These are phyloP conservation scores for Upupa epops DNA, from an alignment of 2,113 vertebrate species.

Conservation along the genomic window DNA sequence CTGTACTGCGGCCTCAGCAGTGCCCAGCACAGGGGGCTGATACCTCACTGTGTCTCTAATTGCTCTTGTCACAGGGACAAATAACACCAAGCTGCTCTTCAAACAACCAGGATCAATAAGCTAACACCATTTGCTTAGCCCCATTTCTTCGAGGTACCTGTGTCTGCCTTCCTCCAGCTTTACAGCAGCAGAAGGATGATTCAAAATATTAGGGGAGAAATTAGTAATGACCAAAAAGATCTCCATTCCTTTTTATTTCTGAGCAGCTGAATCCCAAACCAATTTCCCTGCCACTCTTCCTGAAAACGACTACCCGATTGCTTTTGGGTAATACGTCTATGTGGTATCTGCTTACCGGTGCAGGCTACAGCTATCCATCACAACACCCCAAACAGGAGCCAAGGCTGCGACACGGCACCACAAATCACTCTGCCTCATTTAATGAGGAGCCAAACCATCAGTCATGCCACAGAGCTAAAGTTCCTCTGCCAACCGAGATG, in stretches of 20 bases:
- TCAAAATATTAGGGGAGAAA: not conserved
- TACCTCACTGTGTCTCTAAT: not conserved
- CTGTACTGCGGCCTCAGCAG: too few relatives aligned
- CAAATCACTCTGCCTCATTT: not conserved
- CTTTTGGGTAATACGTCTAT: not conserved
- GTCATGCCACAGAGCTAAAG: not conserved
- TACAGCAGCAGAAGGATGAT: not conserved
- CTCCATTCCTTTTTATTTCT: not conserved
- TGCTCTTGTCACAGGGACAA: not conserved
- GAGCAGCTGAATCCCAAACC: not conserved
- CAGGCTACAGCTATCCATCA: constrained; percentile 15
- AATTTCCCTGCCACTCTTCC: not conserved
- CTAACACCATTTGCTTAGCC: not conserved
- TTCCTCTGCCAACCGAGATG: not conserved
- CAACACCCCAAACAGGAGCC: not conserved
- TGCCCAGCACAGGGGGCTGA: not conserved
- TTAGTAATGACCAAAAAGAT: not conserved
- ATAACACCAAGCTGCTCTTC: not conserved
- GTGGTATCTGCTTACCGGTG: not conserved
- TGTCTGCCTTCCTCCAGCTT: not conserved
- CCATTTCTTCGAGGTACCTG: not conserved
- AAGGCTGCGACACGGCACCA: not conserved
- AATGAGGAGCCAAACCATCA: not conserved
- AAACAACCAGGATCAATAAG: not conserved
- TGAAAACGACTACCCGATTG: not conserved